phyloP scores from a whole-genome alignment of 37 sponge, comb jelly and placozoan genomes.

The Beroe forskalii region DNA sequence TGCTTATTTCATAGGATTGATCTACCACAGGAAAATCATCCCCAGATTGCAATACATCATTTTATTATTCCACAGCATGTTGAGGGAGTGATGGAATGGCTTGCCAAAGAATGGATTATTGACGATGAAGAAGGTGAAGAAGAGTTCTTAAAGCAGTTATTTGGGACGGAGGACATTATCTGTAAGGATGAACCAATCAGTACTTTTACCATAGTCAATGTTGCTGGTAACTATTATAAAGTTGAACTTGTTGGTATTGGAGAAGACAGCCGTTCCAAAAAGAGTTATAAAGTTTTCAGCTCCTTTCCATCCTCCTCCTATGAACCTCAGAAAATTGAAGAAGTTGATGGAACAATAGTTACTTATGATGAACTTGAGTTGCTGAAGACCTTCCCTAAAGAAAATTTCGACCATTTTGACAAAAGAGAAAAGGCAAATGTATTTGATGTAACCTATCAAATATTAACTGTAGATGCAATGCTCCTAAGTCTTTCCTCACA shows the following conservation, averaged over 20 bases:
- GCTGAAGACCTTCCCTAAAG: neutral
- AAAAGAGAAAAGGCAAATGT: neutral
- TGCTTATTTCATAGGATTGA: too few relatives aligned
- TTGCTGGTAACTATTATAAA: neutral
- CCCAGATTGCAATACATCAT: too few relatives aligned
- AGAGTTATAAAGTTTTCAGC: neutral
- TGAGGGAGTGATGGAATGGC: constrained; percentile 52
- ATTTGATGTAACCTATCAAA: neutral
- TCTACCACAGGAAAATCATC: too few relatives aligned
- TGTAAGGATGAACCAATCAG: neutral
- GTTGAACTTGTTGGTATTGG: constrained; percentile 11
- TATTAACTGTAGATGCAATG: neutral
- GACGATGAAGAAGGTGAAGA: constrained; percentile 4
- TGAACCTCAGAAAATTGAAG: neutral
- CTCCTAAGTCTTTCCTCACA: neutral
- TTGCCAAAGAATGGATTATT: neutral
- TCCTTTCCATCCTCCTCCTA: neutral
- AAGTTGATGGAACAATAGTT: neutral
- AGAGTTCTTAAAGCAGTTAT: neutral
- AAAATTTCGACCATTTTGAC: neutral
- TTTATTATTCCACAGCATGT: too few relatives aligned
- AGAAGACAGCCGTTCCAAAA: neutral
- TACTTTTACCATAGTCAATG: neutral
- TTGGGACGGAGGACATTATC: neutral
- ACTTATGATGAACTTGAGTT: neutral